Evolutionary conservation across 2,797 vertebrate species (phyloP).

Genomic region (Diplodus puntazzo): DNA sequence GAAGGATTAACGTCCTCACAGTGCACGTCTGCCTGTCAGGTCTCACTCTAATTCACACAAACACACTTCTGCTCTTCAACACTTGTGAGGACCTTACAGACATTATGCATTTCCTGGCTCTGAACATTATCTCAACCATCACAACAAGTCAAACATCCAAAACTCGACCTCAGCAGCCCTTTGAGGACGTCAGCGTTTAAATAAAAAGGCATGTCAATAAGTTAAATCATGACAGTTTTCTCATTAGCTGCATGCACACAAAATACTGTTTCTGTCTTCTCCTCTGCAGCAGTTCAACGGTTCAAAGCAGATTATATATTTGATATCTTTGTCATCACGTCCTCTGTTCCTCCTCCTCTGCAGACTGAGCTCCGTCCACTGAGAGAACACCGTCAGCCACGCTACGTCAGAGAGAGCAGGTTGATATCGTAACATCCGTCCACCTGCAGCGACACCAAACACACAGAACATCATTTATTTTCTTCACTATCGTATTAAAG

Average conservation of each 20-base stretch:
- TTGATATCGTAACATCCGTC: slow-evolving; percentile 95
- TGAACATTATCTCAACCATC: neutral
- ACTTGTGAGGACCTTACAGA: neutral
- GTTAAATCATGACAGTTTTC: neutral
- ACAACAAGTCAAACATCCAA: neutral
- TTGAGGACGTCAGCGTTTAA: neutral
- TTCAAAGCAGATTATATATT: neutral
- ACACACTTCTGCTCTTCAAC: neutral
- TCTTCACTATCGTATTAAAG: neutral
- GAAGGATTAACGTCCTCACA: neutral
- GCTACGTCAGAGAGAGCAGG: slow-evolving; percentile 91
- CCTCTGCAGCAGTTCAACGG: neutral
- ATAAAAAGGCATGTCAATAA: neutral
- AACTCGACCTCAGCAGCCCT: neutral
- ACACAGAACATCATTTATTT: neutral
- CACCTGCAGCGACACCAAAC: slow-evolving; percentile 84
- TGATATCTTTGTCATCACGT: neutral
- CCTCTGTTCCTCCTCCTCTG: neutral
- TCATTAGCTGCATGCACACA: neutral
- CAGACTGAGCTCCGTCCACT: no score
- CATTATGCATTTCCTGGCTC: neutral
- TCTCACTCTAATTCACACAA: neutral
- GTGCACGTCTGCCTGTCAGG: neutral
- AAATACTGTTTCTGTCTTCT: neutral
- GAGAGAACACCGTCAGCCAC: neutral